Conservation (phyloP, 2,888 invertebrate species). For the Brachylomia viminalis region DNA sequence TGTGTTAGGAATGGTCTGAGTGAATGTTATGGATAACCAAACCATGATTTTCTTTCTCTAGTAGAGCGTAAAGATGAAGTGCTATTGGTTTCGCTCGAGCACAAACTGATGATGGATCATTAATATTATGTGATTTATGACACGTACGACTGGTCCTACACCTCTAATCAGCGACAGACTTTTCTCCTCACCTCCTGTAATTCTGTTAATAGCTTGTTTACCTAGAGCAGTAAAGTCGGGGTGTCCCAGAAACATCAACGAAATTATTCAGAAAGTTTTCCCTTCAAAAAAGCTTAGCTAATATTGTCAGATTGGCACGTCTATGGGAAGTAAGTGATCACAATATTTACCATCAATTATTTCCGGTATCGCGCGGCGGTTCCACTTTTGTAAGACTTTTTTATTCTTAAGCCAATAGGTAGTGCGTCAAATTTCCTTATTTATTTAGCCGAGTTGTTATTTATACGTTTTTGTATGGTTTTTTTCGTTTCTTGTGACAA, state of each 20-base stretch:
- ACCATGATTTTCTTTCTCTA: slow-evolving; percentile 28
- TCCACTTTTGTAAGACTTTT: slow-evolving; percentile 49
- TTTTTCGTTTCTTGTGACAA: slow-evolving; percentile 24
- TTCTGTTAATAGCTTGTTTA: neutral
- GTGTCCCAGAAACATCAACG: neutral
- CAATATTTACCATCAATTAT: slow-evolving; percentile 69
- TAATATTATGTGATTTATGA: slow-evolving; percentile 45
- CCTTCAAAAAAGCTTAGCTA: too few species aligned
- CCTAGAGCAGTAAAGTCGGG: neutral
- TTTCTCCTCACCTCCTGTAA: neutral
- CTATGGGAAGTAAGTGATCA: slow-evolving; percentile 63
- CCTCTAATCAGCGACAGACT: neutral
- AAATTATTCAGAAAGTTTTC: neutral
- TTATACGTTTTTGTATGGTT: slow-evolving; percentile 38
- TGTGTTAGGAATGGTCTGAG: slow-evolving; percentile 1
- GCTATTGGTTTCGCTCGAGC: slow-evolving; percentile 7
- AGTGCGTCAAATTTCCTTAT: slow-evolving; percentile 58
- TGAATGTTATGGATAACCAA: neutral
- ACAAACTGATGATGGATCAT: slow-evolving; percentile 22
- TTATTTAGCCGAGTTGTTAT: slow-evolving; percentile 51
- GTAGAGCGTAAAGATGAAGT: slow-evolving; percentile 28
- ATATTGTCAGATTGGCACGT: slow-evolving; percentile 18
- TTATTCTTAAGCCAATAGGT: slow-evolving; percentile 38
- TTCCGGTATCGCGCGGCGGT: slow-evolving; percentile 65
- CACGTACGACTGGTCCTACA: neutral